Base-by-base conservation (phyloP, 1,140 invertebrate species). In the Drosophila lacertosa region DNA sequence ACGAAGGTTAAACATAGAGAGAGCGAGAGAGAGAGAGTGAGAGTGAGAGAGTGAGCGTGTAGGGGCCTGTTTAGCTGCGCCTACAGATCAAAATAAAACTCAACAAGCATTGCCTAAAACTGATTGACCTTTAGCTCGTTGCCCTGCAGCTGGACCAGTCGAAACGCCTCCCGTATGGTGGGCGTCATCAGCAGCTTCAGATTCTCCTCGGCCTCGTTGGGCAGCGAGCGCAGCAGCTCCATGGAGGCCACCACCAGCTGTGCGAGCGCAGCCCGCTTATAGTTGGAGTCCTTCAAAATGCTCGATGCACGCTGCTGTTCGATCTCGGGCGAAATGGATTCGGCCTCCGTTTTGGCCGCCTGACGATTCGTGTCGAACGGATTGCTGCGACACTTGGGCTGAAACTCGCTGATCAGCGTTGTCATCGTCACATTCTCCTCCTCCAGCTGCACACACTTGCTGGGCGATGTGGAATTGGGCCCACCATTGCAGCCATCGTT, bases 251-350 rank as follows among this genome's bases (percentile, higher is more conserved):
- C 89, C 18, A 91, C 89, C 16, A 91, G 39, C 63, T 91, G 90
- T 0, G 91, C 86, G 5, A 91, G 24, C 5, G 90, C 89, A 1
- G 89, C 84, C 4, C 90, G 70, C 60, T 91, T 91, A 40, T 90
- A 91, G 16, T 91, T 91, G 3, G 82, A 91, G 10, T 91, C 96
- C 93, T 97, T 97, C 55, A 95, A 94, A 42, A 97, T 95, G 60
- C 96, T 97, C 15, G 93, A 93, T 54, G 94, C 94, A 66, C 95
- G 93, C 90, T 97, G 96, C 66, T 94, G 94, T 77, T 96, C 95
- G 20, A 96, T 94, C 82, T 96, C 95, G 4, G 94, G 94, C 18
- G 93, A 94, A 10, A 94, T 93, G 1, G 93, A 92, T 77, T 94
- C 93, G 22, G 93, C 91, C 66, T 93, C 93, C 39, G 93, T 92